phyloP scores from a whole-genome alignment of 2,113 vertebrate species.

The Engraulis encrasicolus region DNA sequence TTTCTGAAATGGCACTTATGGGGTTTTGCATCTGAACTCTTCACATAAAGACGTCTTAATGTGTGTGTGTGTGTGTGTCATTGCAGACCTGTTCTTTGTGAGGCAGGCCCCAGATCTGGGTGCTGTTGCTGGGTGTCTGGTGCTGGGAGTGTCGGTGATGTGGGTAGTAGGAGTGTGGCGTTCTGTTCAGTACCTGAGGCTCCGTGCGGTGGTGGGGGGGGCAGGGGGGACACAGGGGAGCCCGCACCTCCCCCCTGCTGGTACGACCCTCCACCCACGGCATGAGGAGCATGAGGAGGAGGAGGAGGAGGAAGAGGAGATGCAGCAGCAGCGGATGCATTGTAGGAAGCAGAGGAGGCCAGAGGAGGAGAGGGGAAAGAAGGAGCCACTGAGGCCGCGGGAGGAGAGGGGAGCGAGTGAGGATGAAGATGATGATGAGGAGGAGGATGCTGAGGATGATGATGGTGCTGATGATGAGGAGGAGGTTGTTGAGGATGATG shows the following conservation, averaged over 20 bases:
- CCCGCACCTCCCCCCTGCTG: constrained; percentile 93
- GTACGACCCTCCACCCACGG: constrained; percentile 81
- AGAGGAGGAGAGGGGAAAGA: constrained; percentile 65
- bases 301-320: constrained; percentile 64
- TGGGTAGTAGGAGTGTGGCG: constrained; percentile 73
- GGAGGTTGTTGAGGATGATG: constrained; percentile 70
- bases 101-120: constrained; percentile 83
- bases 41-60: neutral
- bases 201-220: constrained; percentile 75
- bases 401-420: constrained; percentile 56
- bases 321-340: constrained; percentile 66
- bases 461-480: constrained; percentile 62
- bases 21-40: too few relatives aligned
- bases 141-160: constrained; percentile 69
- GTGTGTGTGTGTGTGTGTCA: constrained; percentile 57
- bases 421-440: constrained; percentile 64
- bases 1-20: too few relatives aligned
- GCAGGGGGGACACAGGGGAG: constrained; percentile 84
- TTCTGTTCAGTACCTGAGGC: constrained; percentile 88
- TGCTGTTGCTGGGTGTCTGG: constrained; percentile 74
- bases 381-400: constrained; percentile 59
- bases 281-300: constrained; percentile 66
- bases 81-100: constrained; percentile 91
- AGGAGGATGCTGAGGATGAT: constrained; percentile 68
- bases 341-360: constrained; percentile 53